These are phyloP conservation scores for Sinohyriopsis cumingii DNA, from an alignment of 2,888 invertebrate species.

Conservation along the genomic window DNA sequence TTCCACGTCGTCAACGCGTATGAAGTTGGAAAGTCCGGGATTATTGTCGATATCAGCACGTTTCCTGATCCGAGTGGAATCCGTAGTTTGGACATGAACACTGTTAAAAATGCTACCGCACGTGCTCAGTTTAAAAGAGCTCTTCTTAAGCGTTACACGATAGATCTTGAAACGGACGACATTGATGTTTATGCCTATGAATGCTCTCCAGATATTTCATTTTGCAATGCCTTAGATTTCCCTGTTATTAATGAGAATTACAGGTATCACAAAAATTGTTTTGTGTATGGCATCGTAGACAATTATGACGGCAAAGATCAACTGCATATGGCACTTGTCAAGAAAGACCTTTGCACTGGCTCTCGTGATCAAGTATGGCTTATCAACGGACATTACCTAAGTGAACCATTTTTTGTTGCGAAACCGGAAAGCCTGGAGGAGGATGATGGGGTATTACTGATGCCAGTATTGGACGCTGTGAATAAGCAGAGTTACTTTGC, in stretches of 20 bases:
- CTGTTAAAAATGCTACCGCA: conserved; percentile 18
- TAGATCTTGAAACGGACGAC: conserved; percentile 22
- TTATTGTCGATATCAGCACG: conserved; percentile 36
- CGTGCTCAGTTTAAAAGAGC: conserved; percentile 19
- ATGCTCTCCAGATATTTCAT: conserved; percentile 14
- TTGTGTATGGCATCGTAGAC: conserved; percentile 42
- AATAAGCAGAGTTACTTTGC: conserved; percentile 36
- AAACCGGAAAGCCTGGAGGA: conserved; percentile 35
- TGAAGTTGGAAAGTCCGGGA: conserved; percentile 27
- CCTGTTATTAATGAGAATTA: conserved; percentile 54
- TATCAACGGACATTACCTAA: conserved; percentile 35
- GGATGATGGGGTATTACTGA: conserved; percentile 55
- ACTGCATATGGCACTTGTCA: conserved; percentile 40
- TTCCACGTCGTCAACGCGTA: conserved; percentile 64
- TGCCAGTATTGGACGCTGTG: conserved; percentile 47
- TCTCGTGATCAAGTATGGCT: conserved; percentile 34
- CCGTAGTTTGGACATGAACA: conserved; percentile 27
- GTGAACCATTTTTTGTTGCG: conserved; percentile 51
- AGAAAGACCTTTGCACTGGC: conserved; percentile 46
- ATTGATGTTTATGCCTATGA: conserved; percentile 24
- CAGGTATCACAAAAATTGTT: conserved; percentile 45
- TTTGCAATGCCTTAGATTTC: conserved; percentile 39
- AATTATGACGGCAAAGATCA: conserved; percentile 35
- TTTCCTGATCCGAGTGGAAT: conserved; percentile 36
- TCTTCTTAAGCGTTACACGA: conserved; percentile 32